Evolutionary conservation across 2,113 vertebrate species (phyloP), one percentile per base, ranked within the genome.

Genomic region (Istiophorus platypterus): DNA sequence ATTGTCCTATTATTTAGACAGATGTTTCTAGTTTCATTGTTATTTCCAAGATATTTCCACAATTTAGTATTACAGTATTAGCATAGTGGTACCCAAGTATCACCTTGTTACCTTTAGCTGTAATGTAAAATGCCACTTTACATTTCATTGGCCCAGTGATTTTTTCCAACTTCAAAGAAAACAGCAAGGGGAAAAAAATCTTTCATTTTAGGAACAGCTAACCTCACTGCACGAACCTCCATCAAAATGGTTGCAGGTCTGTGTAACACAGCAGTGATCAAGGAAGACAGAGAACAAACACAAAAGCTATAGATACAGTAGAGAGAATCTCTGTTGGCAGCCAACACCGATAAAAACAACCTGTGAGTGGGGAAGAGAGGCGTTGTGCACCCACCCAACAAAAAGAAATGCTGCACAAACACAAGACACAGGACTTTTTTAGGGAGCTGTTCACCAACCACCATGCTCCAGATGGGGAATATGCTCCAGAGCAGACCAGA

Each of bases 321-420:
- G 34, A 68, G 58, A 80, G 45, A 77, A 41, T 31, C 31, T 77
- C 24, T 58, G 64, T 72, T 81, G 82, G 75, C 74, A 86, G 59
- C 52, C 64, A 70, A 37, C 59, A 69, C 42, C 0, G 49, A 63
- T 63, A 76, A 82, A 86, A 79, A 72, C 15, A 85, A 63, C 62
- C 49, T 76, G 12, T 70, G 75, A 82, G 84, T 77, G 72, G 64
- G 78, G 83, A 76, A 61, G 81, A 79, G 80, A 90, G 77, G 81
- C 64, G 59, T 82, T 52, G 59, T 67, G 68, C 75, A 77, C 78
- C 61, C 71, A 79, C 79, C 75, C 17, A 45, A 58, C 65, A 73
- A 22, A 66, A 69, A 79, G 42, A 70, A 72, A 76, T 6, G 29
- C 63, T 77, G 63, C 52, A 66, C 51, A 57, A n/a, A 62, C 62